A percentile compares a stretch with the other conserved stretches of the same genome.
phyloP scores from a whole-genome alignment of 2,113 vertebrate genomes.

The Nothocercus julius region DNA sequence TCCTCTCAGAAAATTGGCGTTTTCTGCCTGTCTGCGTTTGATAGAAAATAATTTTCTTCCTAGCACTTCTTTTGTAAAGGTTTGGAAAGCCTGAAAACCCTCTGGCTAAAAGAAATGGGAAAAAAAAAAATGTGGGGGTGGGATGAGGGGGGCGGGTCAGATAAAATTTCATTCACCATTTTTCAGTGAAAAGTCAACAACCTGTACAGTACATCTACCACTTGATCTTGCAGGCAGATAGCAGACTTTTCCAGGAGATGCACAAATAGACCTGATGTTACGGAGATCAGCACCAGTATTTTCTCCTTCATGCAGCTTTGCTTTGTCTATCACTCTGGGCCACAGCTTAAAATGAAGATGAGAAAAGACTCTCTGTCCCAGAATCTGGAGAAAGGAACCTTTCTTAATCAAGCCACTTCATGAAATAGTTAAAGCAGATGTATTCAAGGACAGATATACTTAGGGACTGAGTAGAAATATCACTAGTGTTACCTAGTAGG shows the following conservation, averaged over 20 bases:
- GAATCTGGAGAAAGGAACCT: neutral
- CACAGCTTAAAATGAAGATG: neutral
- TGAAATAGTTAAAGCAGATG: neutral
- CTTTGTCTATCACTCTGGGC: neutral
- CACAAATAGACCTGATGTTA: neutral
- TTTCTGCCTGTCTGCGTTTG: conserved; percentile 39
- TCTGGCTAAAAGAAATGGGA: neutral
- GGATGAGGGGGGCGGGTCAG: neutral
- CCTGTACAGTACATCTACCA: neutral
- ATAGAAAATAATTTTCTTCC: conserved; percentile 13
- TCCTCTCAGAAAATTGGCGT: conserved; percentile 6
- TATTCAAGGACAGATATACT: neutral
- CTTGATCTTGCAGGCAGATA: neutral
- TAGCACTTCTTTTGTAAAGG: neutral
- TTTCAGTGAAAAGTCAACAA: conserved; percentile 25
- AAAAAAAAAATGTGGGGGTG: neutral
- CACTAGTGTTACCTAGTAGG: neutral
- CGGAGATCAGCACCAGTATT: neutral
- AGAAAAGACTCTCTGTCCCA: fast-evolving
- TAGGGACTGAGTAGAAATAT: neutral
- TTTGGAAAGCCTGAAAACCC: neutral
- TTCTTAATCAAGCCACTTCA: neutral
- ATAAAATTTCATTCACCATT: neutral
- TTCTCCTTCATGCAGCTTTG: neutral
- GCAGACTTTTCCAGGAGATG: neutral